Evolutionary conservation across 2,113 vertebrate genomes (phyloP), one percentile per base, ranked within the genome.

Genomic region (Sylvilagus bachmani): DNA sequence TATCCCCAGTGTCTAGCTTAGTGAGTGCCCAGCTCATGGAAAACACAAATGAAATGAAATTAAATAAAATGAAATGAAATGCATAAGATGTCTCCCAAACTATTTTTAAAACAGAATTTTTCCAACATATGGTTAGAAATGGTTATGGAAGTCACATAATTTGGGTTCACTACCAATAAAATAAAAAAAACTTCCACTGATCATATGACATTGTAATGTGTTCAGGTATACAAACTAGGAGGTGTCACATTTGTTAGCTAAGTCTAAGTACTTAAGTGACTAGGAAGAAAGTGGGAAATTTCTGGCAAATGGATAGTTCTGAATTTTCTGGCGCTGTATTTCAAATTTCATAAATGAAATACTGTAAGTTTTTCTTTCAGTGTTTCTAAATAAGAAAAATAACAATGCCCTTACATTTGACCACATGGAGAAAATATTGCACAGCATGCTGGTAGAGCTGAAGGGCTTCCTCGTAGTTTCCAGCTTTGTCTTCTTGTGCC

Each of bases 391-490:
- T 55, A 94, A 95, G 75, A 89, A 81, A 89, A 1, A 55, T 90
- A 78, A 19, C 13, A 1, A 6, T 2, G 25, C 53, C 36, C 99
- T 98, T 98, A 99, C 99, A 99, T 98, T 99, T 99, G 92, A 99
- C 55, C 81, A 99, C 98, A 51, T 99, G 99, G 69, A 99, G 98
- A 97, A 99, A 99, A 98, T 99, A 99, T 97, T 99, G 99, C 90
- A 99, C 99, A 71, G 99, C 99, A 5, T 99, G 99, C 19, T 99
- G 99, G 97, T 99, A 99, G 84, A 99, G 98, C 3, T 93, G 98
- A 66, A 99, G 98, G 69, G 99, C 99, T 97, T 99, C 99, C 84
- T 99, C 99, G 75, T 99, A 99, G 97, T 99, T 99, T 51, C 98
- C 99, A 80, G 98, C 99, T 96, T 99, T 98, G 97, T 99, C 99